A percentile compares a stretch with the other conserved stretches of the same genome.
These are phyloP conservation scores for Calidris pygmaea DNA, from an alignment of 2,113 vertebrate genomes.

Conservation along the genomic window DNA sequence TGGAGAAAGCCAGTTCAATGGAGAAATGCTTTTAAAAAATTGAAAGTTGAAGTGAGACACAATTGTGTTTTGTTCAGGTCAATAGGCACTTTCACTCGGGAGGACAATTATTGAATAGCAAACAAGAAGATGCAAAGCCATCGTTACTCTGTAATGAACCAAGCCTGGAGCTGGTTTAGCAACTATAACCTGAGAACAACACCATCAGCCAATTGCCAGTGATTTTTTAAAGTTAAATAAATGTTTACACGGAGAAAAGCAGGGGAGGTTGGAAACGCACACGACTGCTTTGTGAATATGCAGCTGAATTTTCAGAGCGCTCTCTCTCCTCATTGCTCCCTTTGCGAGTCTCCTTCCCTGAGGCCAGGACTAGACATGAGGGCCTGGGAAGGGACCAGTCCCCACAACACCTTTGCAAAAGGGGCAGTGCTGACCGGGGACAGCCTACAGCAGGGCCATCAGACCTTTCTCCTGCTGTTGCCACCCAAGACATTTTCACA, in stretches of 20 bases:
- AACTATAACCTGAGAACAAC: not conserved
- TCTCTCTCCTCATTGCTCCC: not conserved
- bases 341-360: not conserved
- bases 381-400: not conserved
- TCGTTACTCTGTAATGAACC: not conserved
- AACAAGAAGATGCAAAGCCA: conserved; percentile 19
- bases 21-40: conserved; percentile 1
- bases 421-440: not conserved
- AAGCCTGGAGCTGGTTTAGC: not conserved
- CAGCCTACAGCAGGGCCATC: not conserved
- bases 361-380: not conserved
- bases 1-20: not conserved
- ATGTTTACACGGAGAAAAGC: not conserved
- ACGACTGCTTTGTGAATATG: not conserved
- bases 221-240: not conserved
- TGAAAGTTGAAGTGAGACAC: not conserved
- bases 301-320: not conserved
- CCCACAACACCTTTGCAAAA: not conserved
- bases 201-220: not conserved
- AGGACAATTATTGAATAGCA: conserved; percentile 26
- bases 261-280: not conserved
- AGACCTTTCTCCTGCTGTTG: not conserved
- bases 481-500: not conserved
- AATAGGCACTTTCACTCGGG: conserved; percentile 31
- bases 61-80: conserved; percentile 26